Base-by-base conservation (phyloP, 2,113 vertebrate species). In the Anguilla japonica region DNA sequence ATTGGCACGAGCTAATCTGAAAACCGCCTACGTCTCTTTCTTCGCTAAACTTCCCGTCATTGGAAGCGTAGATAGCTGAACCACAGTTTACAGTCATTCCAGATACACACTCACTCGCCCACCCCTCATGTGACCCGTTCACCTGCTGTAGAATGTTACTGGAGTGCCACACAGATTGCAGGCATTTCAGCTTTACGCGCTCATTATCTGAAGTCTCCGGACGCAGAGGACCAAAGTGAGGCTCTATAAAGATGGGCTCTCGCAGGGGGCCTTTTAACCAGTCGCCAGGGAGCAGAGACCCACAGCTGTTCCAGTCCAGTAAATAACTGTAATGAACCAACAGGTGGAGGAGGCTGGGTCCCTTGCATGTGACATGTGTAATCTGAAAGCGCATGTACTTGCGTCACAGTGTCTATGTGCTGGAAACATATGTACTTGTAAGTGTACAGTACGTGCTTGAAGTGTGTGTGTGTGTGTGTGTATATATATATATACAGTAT, bases 301-400 rank as follows among this genome's bases (percentile, higher is more conserved):
- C 89, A 89, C 91, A 89, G 92, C 85, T 91, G 90, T 80, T 89
- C 84, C 39, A 79, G 40, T 82, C 81, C n/a, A 75, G 9, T 93
- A 94, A 93, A 94, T 90, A 89, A 15, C 84, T 34, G 9, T 86
- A 88, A 81, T 86, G 46, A 40, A 89, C 84, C 87, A 89, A 90
- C 93, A 93, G 91, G 91, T 94, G 91, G 82, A 57, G 86, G 82
- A 82, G 26, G 82, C 60, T 83, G 14, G 53, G 81, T 26, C 83
- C 26, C 81, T 71, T 67, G 60, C 20, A 67, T 46, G 50, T 14
- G 9, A 53, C 60, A 26, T 20, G 18, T 60, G 18, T 60, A 20
- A 60, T 20, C 14, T 16, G 57, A 60, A 60, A 11, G 57, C 14
- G 14, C 13, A 60, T 7, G 57, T 15, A 20, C 18, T 7, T 60